Evolutionary conservation across 2,113 vertebrate species (phyloP).

Genomic region (Sakesphorus luctuosus): DNA sequence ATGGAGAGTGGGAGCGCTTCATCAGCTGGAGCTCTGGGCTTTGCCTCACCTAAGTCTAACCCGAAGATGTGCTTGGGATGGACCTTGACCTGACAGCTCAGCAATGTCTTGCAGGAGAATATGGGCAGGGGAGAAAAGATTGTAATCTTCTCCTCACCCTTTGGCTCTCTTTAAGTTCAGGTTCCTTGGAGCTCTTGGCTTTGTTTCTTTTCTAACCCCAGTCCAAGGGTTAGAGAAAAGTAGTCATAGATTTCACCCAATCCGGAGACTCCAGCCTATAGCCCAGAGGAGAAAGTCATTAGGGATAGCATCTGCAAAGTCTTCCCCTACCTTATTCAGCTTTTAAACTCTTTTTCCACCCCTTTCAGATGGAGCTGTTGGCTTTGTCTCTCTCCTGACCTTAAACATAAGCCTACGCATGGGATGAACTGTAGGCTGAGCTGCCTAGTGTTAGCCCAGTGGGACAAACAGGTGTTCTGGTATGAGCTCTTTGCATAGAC

Average conservation of each 20-base stretch:
- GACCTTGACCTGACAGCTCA: neutral
- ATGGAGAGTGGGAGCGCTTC: neutral
- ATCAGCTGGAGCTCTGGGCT: neutral
- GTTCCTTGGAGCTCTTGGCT: neutral
- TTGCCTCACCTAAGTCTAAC: neutral
- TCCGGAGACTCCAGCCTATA: neutral
- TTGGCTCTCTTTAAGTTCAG: neutral
- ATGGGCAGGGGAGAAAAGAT: neutral
- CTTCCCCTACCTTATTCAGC: neutral
- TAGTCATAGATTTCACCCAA: neutral
- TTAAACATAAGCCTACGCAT: neutral
- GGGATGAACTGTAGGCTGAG: neutral
- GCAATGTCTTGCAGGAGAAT: neutral
- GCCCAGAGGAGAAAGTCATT: neutral
- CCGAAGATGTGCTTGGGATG: neutral
- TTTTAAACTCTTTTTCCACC: neutral
- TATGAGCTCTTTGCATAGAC: neutral
- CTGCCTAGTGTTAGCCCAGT: neutral
- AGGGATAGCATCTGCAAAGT: neutral
- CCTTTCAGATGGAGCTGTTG: neutral
- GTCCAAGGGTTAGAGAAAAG: neutral
- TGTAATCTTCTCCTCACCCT: neutral
- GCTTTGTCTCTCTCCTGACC: neutral
- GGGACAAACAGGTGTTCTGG: neutral
- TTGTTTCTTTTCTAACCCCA: neutral